phyloP scores from a whole-genome alignment of 2,888 invertebrate species.

The Callimorpha dominula region DNA sequence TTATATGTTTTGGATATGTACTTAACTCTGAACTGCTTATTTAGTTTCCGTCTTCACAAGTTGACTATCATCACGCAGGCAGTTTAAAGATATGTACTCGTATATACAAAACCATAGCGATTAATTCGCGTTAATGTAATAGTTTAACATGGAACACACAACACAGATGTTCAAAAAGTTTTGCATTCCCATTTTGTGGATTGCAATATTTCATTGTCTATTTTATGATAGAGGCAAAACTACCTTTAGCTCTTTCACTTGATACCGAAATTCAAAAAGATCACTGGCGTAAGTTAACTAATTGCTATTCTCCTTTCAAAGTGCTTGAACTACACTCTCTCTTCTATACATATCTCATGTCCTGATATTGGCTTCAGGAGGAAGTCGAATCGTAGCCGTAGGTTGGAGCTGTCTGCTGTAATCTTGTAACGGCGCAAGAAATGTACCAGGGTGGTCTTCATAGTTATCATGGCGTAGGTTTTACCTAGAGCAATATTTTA shows the following conservation, averaged over 20 bases:
- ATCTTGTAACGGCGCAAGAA: slow-evolving; percentile 56
- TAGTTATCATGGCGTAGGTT: slow-evolving; percentile 59
- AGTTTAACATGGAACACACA: too few species aligned
- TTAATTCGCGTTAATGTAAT: too few species aligned
- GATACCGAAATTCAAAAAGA: not conserved
- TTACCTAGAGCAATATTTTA: slow-evolving; percentile 53
- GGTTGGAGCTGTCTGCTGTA: slow-evolving; percentile 50
- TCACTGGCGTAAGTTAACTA: not conserved
- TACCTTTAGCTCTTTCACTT: not conserved
- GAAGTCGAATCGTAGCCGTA: slow-evolving; percentile 53
- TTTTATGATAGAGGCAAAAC: too few species aligned
- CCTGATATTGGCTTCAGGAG: slow-evolving; percentile 62
- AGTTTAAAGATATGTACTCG: too few species aligned
- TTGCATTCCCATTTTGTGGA: too few species aligned
- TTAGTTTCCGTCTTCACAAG: too few species aligned
- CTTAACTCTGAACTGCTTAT: too few species aligned
- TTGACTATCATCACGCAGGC: too few species aligned
- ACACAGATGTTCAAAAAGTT: too few species aligned
- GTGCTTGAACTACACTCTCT: slow-evolving; percentile 22
- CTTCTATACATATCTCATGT: slow-evolving; percentile 45
- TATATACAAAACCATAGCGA: too few species aligned
- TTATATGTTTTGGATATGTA: too few species aligned
- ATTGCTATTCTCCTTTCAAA: not conserved
- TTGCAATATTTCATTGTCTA: too few species aligned
- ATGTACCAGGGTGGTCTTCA: slow-evolving; percentile 59